These are phyloP conservation scores for Limenitis camilla DNA, from an alignment of 2,888 invertebrate genomes.

Conservation along the genomic window DNA sequence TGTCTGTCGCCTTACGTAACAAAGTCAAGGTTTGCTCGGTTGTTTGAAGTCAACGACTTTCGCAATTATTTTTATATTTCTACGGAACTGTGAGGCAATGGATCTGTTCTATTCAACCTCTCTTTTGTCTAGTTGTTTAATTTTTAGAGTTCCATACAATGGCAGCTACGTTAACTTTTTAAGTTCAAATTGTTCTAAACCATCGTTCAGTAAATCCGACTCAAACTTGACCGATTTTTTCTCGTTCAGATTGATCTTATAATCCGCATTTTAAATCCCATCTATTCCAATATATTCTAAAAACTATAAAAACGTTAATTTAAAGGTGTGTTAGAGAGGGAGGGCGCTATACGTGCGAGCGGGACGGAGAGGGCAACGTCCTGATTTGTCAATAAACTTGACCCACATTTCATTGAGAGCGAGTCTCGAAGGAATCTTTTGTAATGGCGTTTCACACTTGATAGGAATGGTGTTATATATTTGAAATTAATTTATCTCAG, in stretches of 20 bases:
- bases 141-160: too few relatives aligned
- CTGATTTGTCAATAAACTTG: constrained; percentile 74
- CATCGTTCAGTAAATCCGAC: too few relatives aligned
- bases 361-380: constrained; percentile 54
- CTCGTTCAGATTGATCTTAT: too few relatives aligned
- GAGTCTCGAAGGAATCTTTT: constrained; percentile 46
- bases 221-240: too few relatives aligned
- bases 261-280: too few relatives aligned
- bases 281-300: neutral
- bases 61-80: too few relatives aligned
- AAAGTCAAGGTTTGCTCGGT: constrained; percentile 2
- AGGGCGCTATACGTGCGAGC: constrained; percentile 20
- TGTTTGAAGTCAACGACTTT: neutral
- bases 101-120: too few relatives aligned
- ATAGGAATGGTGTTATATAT: neutral
- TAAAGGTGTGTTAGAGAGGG: constrained; percentile 12
- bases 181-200: too few relatives aligned
- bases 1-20: constrained; percentile 5
- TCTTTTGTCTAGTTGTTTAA: too few relatives aligned
- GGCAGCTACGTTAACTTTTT: too few relatives aligned
- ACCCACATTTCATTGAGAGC: constrained; percentile 69
- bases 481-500: neutral
- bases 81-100: too few relatives aligned
- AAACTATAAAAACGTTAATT: neutral
- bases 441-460: constrained; percentile 35